Conservation (phyloP, 2,113 vertebrate species). For the Nerophis ophidion region DNA sequence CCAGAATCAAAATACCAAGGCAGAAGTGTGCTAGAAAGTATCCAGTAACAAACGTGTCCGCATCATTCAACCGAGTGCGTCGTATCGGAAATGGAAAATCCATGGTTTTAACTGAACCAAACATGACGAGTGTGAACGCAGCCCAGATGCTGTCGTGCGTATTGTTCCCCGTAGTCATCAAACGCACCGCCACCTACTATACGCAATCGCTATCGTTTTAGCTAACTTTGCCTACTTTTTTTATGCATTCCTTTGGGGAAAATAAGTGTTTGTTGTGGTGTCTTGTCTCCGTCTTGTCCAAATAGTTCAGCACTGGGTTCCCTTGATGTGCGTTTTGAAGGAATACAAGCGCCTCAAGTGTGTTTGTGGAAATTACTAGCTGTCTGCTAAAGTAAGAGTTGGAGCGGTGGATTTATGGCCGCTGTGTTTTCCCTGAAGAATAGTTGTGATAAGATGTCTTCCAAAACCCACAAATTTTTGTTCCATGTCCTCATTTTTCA, state of each 20-base stretch:
- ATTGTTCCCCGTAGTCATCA: neutral
- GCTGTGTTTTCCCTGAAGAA: constrained; percentile 10
- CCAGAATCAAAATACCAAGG: too few relatives aligned
- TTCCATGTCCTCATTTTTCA: too few relatives aligned
- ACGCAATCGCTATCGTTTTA: neutral
- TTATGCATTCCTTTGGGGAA: constrained; percentile 33
- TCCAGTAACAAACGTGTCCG: too few relatives aligned
- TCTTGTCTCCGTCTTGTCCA: constrained; percentile 12
- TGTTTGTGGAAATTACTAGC: constrained; percentile 14
- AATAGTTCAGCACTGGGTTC: constrained; percentile 1
- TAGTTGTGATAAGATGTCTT: too few relatives aligned
- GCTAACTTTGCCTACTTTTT: constrained; percentile 24
- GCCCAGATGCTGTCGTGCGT: too few relatives aligned
- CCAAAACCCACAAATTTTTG: too few relatives aligned
- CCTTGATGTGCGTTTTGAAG: constrained; percentile 9
- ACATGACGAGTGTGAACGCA: too few relatives aligned
- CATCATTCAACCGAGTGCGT: too few relatives aligned
- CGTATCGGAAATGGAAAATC: too few relatives aligned
- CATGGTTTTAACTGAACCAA: neutral
- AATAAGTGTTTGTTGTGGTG: constrained; percentile 55
- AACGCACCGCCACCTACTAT: constrained; percentile 7
- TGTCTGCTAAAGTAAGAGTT: constrained; percentile 27
- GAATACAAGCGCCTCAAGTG: neutral
- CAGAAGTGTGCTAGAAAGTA: too few relatives aligned
- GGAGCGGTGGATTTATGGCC: constrained; percentile 16